Conservation (phyloP, 1,140 invertebrate genomes). For the Zaprionus camerounensis region DNA sequence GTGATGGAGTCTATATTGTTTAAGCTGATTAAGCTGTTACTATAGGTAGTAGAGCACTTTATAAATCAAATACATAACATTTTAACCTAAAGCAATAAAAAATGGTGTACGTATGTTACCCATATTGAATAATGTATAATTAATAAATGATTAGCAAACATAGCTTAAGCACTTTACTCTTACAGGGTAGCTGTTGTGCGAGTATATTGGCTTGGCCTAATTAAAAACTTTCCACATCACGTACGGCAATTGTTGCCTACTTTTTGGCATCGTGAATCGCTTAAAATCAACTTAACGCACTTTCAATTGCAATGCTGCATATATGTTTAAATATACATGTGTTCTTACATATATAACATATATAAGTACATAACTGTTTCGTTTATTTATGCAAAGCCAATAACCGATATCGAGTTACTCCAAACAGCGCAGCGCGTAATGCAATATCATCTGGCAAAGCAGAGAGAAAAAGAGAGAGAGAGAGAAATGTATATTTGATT, state of each 20-base stretch:
- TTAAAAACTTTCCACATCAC: neutral
- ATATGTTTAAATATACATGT: neutral
- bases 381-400: conserved; percentile 9
- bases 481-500: neutral
- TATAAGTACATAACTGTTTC: neutral
- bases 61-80: too few relatives aligned
- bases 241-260: neutral
- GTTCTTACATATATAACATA: neutral
- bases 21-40: too few relatives aligned
- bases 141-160: too few relatives aligned
- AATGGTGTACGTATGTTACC: too few relatives aligned
- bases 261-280: neutral
- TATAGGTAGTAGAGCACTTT: too few relatives aligned
- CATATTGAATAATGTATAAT: too few relatives aligned
- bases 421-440: neutral
- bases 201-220: neutral
- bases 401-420: neutral
- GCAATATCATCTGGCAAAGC: neutral
- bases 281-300: neutral
- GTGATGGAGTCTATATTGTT: too few relatives aligned
- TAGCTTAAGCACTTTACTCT: neutral
- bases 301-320: neutral
- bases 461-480: neutral
- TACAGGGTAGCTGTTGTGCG: neutral
- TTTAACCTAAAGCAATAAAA: too few relatives aligned